phyloP scores from a whole-genome alignment of 2,888 invertebrate species.

The Sarcophaga caerulescens region DNA sequence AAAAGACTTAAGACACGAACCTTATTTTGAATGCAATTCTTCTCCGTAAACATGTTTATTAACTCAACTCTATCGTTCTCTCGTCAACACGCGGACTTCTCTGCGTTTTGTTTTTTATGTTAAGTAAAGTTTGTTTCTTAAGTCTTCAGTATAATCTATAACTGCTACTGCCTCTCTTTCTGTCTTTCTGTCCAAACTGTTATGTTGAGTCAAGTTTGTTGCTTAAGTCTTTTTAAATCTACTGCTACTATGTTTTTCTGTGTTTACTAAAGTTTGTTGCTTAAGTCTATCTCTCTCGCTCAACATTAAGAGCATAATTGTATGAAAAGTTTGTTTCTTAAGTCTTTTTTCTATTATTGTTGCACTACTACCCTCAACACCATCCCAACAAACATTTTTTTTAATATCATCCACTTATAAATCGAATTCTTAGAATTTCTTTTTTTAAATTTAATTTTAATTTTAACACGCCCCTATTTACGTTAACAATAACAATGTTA shows the following conservation, averaged over 20 bases:
- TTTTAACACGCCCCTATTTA: conserved; percentile 6
- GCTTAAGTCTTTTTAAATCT: neutral
- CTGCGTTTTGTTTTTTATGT: too few relatives aligned
- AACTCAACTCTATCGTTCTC: too few relatives aligned
- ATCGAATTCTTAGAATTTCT: neutral
- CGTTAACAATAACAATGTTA: neutral
- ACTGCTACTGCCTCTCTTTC: too few relatives aligned
- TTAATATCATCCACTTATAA: too few relatives aligned
- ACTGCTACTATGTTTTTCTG: neutral
- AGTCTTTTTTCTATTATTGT: neutral
- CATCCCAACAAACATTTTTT: too few relatives aligned
- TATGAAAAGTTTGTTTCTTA: neutral
- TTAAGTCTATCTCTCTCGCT: neutral
- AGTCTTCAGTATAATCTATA: too few relatives aligned
- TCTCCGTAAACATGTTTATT: too few relatives aligned
- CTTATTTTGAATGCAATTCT: neutral
- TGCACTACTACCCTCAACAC: too few relatives aligned
- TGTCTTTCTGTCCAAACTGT: too few relatives aligned
- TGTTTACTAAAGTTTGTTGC: neutral
- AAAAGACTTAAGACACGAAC: conserved; percentile 61
- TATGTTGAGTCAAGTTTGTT: neutral
- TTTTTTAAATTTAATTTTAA: neutral
- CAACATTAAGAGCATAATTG: too few relatives aligned
- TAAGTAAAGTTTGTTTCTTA: too few relatives aligned
- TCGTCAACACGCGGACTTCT: too few relatives aligned